Conservation (phyloP, 2,113 vertebrate species). For the Anser cygnoides region DNA sequence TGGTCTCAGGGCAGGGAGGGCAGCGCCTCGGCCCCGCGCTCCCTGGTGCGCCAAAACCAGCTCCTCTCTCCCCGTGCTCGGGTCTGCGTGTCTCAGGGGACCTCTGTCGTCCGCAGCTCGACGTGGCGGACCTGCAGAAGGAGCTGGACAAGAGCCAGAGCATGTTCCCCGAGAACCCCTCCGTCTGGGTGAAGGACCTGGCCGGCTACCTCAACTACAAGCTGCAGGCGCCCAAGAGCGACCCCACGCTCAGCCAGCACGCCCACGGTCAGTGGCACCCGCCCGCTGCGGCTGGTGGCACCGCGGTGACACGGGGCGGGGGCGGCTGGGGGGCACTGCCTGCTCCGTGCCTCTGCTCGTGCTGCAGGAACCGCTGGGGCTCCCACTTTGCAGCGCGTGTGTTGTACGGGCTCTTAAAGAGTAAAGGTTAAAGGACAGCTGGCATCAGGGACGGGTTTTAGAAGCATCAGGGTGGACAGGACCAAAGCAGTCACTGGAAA, state of each 20-base stretch:
- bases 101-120: constrained; percentile 62
- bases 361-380: background rate
- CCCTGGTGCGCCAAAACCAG: too few species aligned
- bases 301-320: too few species aligned
- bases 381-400: background rate
- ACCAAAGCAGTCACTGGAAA: too few species aligned
- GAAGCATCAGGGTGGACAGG: fast-evolving
- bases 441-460: fast-evolving
- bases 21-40: too few species aligned
- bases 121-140: constrained; percentile 87
- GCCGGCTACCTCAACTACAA: constrained; percentile 95
- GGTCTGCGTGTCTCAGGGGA: fast-evolving
- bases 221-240: constrained; percentile 82
- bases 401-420: background rate
- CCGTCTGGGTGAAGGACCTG: constrained; percentile 96
- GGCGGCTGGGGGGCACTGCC: too few species aligned
- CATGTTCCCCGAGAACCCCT: constrained; percentile 90
- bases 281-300: too few species aligned
- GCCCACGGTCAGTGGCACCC: constrained; percentile 82
- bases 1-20: background rate
- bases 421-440: background rate
- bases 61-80: fast-evolving
- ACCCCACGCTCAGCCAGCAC: constrained; percentile 89
- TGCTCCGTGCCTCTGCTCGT: too few species aligned
- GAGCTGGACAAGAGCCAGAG: constrained; percentile 88